Evolutionary conservation across 2,113 vertebrate species (phyloP).

Genomic region (Ploceus nigricollis): DNA sequence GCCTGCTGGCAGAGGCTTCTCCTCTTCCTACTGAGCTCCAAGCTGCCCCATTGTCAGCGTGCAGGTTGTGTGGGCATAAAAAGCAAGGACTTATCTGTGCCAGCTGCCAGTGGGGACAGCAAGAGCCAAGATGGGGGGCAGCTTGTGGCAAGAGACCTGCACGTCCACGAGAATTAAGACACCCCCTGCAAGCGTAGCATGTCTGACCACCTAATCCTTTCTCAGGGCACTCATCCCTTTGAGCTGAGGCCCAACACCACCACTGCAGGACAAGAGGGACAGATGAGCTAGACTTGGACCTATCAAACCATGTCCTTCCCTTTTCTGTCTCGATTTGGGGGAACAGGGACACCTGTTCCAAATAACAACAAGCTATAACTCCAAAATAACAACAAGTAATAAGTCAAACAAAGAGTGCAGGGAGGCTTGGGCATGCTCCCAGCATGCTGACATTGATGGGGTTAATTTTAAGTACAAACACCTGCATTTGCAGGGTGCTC

Average conservation of each 20-base stretch:
- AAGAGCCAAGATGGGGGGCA: not conserved
- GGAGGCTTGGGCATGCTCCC: not conserved
- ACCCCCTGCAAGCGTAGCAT: rapidly evolving
- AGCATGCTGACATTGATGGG: not conserved
- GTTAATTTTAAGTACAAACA: not conserved
- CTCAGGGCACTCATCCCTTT: not conserved
- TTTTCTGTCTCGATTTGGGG: not conserved
- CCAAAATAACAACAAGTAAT: not conserved
- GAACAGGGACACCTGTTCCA: rapidly evolving
- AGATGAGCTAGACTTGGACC: not conserved
- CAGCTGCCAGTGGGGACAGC: not conserved
- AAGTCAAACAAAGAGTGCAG: not conserved
- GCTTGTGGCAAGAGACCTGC: not conserved
- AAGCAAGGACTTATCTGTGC: not conserved
- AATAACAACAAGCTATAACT: no score
- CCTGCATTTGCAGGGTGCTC: not conserved
- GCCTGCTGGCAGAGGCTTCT: not conserved
- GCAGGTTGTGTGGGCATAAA: not conserved
- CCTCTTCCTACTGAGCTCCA: rapidly evolving
- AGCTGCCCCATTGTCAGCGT: not conserved
- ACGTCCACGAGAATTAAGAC: not conserved
- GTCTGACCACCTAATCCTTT: not conserved
- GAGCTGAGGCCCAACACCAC: not conserved
- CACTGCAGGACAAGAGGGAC: rapidly evolving
- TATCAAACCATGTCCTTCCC: not conserved